These are phyloP conservation scores for Amphiprion ocellaris DNA, from an alignment of 2,113 vertebrate species.

Conservation along the genomic window DNA sequence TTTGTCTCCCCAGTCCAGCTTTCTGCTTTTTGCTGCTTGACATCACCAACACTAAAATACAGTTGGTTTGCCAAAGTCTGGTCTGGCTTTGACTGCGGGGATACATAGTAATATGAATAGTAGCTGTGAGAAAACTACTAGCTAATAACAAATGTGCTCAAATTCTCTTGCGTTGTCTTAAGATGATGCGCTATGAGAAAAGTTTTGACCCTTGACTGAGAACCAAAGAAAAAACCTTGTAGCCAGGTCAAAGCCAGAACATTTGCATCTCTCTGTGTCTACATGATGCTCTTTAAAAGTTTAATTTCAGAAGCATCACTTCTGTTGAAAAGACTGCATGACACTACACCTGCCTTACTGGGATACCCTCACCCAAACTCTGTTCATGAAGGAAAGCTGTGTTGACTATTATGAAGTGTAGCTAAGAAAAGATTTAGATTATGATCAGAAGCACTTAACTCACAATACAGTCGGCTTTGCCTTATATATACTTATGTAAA, in stretches of 20 bases:
- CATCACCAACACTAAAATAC: neutral
- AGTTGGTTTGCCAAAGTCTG: neutral
- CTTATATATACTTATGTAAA: too few relatives aligned
- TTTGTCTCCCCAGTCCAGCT: neutral
- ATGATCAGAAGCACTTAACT: too few relatives aligned
- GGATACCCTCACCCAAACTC: too few relatives aligned
- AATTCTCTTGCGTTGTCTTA: neutral
- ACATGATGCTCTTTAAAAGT: too few relatives aligned
- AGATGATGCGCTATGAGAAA: neutral
- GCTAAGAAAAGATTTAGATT: too few relatives aligned
- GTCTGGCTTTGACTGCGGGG: neutral
- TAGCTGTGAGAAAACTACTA: neutral
- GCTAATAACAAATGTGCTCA: neutral
- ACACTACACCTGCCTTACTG: too few relatives aligned
- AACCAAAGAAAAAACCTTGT: neutral
- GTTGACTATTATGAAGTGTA: too few relatives aligned
- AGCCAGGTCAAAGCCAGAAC: neutral
- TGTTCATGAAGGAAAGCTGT: too few relatives aligned
- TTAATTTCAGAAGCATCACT: too few relatives aligned
- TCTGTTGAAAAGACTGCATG: too few relatives aligned
- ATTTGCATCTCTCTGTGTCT: too few relatives aligned
- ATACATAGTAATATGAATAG: neutral
- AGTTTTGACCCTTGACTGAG: neutral
- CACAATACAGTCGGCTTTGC: too few relatives aligned
- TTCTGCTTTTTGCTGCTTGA: neutral